These are phyloP conservation scores for Buphagus erythrorhynchus DNA, from an alignment of 2,797 vertebrate genomes.

Conservation along the genomic window DNA sequence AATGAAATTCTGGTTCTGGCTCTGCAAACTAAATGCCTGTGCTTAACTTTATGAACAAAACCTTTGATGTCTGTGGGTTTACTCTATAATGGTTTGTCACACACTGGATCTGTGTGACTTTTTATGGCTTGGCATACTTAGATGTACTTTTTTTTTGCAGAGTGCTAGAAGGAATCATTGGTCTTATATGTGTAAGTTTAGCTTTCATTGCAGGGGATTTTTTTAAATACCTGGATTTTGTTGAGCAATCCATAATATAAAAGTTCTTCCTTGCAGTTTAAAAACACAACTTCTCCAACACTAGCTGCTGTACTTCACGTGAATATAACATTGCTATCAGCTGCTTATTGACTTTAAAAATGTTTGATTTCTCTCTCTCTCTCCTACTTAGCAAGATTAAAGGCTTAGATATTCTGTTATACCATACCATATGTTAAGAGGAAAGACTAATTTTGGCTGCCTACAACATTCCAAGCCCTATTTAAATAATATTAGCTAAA, in stretches of 20 bases:
- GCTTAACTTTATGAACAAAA: not conserved
- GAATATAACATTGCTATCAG: constrained; percentile 35
- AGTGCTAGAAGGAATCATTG: not conserved
- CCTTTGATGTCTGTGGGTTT: not conserved
- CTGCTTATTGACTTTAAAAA: constrained; percentile 53
- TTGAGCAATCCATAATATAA: constrained; percentile 32
- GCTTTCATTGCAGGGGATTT: constrained; percentile 42
- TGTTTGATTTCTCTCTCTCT: constrained; percentile 50
- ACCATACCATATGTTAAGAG: constrained; percentile 30
- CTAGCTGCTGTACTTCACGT: constrained; percentile 38
- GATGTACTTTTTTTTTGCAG: not conserved
- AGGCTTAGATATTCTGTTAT: constrained; percentile 49
- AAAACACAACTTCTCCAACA: constrained; percentile 19
- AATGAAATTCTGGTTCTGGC: constrained; percentile 1
- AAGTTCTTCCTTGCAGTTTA: constrained; percentile 17
- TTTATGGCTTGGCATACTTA: not conserved
- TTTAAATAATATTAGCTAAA: constrained; percentile 51
- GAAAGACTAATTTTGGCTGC: constrained; percentile 47
- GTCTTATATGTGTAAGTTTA: constrained; percentile 4
- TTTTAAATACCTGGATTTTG: constrained; percentile 51
- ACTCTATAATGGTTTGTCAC: not conserved
- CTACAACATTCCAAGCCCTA: constrained; percentile 49
- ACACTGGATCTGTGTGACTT: not conserved
- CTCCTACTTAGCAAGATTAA: constrained; percentile 61
- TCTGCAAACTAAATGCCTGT: not conserved